Percentiles rank a stretch among this genome's conserved stretches.
These are phyloP conservation scores for Netelia inedita DNA, from an alignment of 2,888 invertebrate species.

Conservation along the genomic window DNA sequence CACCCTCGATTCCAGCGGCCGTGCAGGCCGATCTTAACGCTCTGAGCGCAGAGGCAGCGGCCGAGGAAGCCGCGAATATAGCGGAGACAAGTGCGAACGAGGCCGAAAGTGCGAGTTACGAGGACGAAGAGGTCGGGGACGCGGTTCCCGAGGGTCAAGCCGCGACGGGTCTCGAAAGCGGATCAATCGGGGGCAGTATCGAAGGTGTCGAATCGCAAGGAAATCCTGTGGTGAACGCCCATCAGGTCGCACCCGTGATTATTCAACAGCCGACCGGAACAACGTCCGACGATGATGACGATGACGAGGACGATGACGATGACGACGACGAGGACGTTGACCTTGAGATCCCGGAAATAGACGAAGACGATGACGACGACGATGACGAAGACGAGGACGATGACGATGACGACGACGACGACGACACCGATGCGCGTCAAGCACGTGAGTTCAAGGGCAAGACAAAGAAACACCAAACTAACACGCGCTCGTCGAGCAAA, in stretches of 20 bases:
- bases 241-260: slow-evolving; percentile 74
- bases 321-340: slow-evolving; percentile 88
- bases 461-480: slow-evolving; percentile 82
- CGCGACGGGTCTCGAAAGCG: slow-evolving; percentile 82
- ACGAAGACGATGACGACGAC: slow-evolving; percentile 84
- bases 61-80: slow-evolving; percentile 74
- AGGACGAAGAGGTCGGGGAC: slow-evolving; percentile 83
- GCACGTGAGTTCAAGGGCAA: slow-evolving; percentile 95
- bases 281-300: slow-evolving; percentile 83
- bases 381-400: slow-evolving; percentile 87
- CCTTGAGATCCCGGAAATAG: slow-evolving; percentile 64
- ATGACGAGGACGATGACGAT: slow-evolving; percentile 87
- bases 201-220: slow-evolving; percentile 81
- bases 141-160: slow-evolving; percentile 84
- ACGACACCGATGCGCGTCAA: slow-evolving; percentile 89
- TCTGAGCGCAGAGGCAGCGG: slow-evolving; percentile 75
- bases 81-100: slow-evolving; percentile 66
- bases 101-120: slow-evolving; percentile 78
- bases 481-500: slow-evolving; percentile 71
- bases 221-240: slow-evolving; percentile 73
- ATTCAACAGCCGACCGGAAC: slow-evolving; percentile 76
- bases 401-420: slow-evolving; percentile 89
- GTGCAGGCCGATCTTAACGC: slow-evolving; percentile 80
- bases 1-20: slow-evolving; percentile 77
- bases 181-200: slow-evolving; percentile 75